Percentiles rank a stretch among this genome's conserved stretches.
Conservation (phyloP, 2,888 invertebrate species). For the Aleiodes alternator region DNA sequence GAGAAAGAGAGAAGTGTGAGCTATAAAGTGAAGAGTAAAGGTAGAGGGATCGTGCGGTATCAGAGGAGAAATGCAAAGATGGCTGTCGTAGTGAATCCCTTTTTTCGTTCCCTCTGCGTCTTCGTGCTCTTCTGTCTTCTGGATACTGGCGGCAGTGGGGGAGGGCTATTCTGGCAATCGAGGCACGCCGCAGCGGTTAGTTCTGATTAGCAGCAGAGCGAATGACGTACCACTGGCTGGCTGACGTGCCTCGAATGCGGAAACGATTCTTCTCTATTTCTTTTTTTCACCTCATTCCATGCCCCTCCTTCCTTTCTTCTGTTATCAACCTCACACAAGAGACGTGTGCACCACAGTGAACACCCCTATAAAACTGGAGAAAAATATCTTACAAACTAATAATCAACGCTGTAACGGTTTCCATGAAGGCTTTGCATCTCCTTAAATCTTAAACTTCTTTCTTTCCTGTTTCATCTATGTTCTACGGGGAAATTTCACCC, state of each 20-base stretch:
- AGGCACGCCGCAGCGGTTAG: constrained; percentile 74
- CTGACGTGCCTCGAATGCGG: constrained; percentile 72
- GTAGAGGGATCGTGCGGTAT: constrained; percentile 42
- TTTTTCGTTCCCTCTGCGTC: constrained; percentile 45
- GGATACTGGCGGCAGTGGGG: constrained; percentile 1
- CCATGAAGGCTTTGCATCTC: constrained; percentile 32
- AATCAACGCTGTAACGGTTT: constrained; percentile 35
- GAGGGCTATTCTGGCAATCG: constrained; percentile 63
- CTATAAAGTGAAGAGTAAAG: not conserved
- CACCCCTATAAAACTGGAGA: not conserved
- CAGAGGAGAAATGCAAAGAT: constrained; percentile 65
- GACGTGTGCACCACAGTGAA: too few species aligned
- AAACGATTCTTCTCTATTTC: constrained; percentile 43
- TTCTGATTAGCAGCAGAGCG: constrained; percentile 75
- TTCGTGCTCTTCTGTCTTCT: constrained; percentile 51
- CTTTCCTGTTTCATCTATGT: not conserved
- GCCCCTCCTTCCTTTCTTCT: constrained; percentile 32
- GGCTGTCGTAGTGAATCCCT: constrained; percentile 54
- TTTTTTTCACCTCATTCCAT: constrained; percentile 39
- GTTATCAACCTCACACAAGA: constrained; percentile 30
- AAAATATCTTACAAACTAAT: constrained; percentile 32
- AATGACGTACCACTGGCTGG: constrained; percentile 74
- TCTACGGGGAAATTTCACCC: not conserved
- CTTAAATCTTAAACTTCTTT: constrained; percentile 25
- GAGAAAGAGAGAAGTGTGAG: not conserved